Evolutionary conservation across 30 jellyfish, hydroid and myxozoan genomes (phyloP).

Genomic region (Aurelia sp.): DNA sequence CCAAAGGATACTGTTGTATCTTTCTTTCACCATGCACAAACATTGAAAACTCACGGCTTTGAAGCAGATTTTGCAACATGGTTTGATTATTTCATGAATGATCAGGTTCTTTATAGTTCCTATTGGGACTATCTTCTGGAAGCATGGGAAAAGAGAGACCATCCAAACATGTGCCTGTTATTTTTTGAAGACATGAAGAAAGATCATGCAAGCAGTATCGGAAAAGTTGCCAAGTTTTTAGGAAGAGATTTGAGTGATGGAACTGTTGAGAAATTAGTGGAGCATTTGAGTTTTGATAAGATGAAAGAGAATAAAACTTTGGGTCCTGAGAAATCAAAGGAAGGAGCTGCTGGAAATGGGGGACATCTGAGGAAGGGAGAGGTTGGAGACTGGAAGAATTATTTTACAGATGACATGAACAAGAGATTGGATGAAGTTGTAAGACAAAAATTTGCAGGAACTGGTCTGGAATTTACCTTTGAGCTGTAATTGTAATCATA

Average conservation of each 20-base stretch:
- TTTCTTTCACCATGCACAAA: slow-evolving; percentile 18
- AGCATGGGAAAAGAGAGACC: slow-evolving; percentile 28
- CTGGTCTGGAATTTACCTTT: slow-evolving; percentile 13
- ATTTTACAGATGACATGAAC: background rate
- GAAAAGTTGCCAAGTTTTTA: slow-evolving; percentile 32
- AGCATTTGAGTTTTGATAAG: slow-evolving; percentile 11
- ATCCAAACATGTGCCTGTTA: slow-evolving; percentile 33
- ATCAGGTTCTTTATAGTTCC: slow-evolving; percentile 8
- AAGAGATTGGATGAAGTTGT: slow-evolving; percentile 13
- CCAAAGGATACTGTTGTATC: slow-evolving; percentile 53
- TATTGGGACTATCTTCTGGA: slow-evolving; percentile 14
- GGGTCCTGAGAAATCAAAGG: background rate
- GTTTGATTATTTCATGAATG: slow-evolving; percentile 35
- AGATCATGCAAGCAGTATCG: slow-evolving; percentile 16
- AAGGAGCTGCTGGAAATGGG: background rate
- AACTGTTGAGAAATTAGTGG: slow-evolving; percentile 7
- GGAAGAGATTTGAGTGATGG: slow-evolving; percentile 4
- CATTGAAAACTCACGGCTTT: background rate
- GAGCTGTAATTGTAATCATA: background rate
- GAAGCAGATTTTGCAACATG: slow-evolving; percentile 14
- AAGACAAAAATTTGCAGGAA: background rate
- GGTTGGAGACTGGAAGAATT: background rate
- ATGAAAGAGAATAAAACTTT: slow-evolving; percentile 16
- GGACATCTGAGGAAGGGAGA: slow-evolving; percentile 1
- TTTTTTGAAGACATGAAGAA: slow-evolving; percentile 42